Percentiles rank a stretch among this genome's conserved stretches.
These are phyloP conservation scores for Charina bottae DNA, from an alignment of 2,113 vertebrate species.

Conservation along the genomic window DNA sequence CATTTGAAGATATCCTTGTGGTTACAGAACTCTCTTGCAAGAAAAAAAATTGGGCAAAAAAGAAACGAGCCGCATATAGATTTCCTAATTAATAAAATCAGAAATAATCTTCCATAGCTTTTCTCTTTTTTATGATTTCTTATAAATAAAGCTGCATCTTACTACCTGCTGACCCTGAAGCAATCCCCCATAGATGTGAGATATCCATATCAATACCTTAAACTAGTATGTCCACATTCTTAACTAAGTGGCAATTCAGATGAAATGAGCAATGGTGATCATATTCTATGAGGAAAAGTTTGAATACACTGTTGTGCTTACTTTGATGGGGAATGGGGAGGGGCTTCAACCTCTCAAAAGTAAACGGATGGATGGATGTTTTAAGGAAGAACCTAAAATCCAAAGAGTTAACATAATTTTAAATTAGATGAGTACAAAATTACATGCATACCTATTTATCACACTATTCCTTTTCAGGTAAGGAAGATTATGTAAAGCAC, in stretches of 20 bases:
- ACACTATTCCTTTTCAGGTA: not conserved
- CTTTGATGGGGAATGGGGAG: not conserved
- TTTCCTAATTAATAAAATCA: not conserved
- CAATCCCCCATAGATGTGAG: not conserved
- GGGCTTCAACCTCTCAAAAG: not conserved
- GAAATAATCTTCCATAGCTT: not conserved
- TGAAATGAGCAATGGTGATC: not conserved
- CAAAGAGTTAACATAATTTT: not conserved
- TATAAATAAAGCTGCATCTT: not conserved
- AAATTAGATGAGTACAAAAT: not conserved
- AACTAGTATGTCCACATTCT: not conserved
- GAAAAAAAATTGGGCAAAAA: not conserved
- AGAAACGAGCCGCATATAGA: not conserved
- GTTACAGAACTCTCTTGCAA: not conserved
- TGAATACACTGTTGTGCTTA: not conserved
- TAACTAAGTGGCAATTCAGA: not conserved
- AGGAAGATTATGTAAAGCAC: not conserved
- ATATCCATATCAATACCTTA: not conserved
- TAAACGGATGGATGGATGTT: not conserved
- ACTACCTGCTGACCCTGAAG: not conserved
- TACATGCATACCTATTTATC: not conserved
- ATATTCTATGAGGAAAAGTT: not conserved
- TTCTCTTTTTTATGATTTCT: not conserved
- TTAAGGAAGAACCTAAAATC: not conserved
- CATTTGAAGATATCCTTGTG: not conserved